A percentile compares a stretch with the other conserved stretches of the same genome.
Conservation (phyloP, 2,797 vertebrate species). For the Schizothorax lantsangensis region DNA sequence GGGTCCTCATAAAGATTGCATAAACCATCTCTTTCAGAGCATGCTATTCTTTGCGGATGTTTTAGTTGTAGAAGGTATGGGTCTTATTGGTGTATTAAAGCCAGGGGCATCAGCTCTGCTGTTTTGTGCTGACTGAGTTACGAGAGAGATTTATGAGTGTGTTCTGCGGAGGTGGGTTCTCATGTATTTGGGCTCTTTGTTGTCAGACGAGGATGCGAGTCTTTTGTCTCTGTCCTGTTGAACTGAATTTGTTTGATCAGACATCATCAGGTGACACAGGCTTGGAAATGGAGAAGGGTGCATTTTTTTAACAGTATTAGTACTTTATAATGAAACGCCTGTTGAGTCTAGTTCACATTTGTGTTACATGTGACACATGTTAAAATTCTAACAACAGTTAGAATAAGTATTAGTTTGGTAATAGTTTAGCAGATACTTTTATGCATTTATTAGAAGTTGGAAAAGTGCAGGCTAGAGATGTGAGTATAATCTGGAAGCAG, state of each 20-base stretch:
- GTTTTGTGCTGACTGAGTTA: neutral
- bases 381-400: neutral
- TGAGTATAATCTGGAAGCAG: neutral
- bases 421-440: neutral
- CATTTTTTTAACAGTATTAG: neutral
- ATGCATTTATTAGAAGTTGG: neutral
- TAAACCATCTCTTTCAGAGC: conserved; percentile 64
- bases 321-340: neutral
- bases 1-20: neutral
- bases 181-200: neutral
- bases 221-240: conserved; percentile 14
- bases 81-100: neutral
- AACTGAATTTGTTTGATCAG: conserved; percentile 18
- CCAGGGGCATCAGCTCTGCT: neutral
- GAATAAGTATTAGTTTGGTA: neutral
- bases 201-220: neutral
- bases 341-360: neutral
- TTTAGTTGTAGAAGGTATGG: neutral
- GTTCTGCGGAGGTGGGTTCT: neutral
- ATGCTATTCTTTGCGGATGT: neutral
- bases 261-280: neutral
- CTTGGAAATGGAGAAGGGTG: neutral
- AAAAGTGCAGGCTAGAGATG: neutral
- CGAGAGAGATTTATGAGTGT: conserved; percentile 29
- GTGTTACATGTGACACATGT: neutral